phyloP scores from a whole-genome alignment of 1,140 invertebrate genomes.

The Bradynema listronoti region DNA sequence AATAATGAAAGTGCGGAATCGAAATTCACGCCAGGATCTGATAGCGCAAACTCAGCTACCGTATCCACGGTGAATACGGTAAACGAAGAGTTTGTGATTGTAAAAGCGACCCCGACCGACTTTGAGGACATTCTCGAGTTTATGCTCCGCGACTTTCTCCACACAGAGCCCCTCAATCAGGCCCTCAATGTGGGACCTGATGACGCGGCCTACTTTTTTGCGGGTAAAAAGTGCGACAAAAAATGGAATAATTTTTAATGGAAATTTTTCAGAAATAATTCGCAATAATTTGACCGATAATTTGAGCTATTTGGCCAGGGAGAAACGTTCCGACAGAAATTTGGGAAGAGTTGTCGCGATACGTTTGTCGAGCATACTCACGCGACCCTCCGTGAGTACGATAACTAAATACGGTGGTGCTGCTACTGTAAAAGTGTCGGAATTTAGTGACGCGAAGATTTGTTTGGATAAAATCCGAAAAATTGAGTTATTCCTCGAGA shows the following conservation, averaged over 20 bases:
- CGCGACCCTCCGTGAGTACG: background rate
- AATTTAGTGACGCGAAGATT: background rate
- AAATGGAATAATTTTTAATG: too few relatives aligned
- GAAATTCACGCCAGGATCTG: too few relatives aligned
- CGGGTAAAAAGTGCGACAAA: too few relatives aligned
- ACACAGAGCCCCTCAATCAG: slow-evolving; percentile 16
- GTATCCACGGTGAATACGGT: too few relatives aligned
- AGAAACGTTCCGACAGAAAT: slow-evolving; percentile 4
- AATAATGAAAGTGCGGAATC: too few relatives aligned
- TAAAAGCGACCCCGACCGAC: background rate
- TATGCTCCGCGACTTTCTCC: slow-evolving; percentile 15
- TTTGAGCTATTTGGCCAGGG: slow-evolving; percentile 20
- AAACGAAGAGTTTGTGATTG: background rate
- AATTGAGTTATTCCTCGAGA: slow-evolving; percentile 16
- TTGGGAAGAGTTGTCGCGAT: slow-evolving; percentile 24
- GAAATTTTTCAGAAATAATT: slow-evolving; percentile 24
- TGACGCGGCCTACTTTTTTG: slow-evolving; percentile 21
- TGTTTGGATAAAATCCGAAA: slow-evolving; percentile 21
- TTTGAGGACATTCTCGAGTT: background rate
- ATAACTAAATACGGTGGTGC: too few relatives aligned
- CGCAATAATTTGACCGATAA: background rate
- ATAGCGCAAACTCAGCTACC: too few relatives aligned
- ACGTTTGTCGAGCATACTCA: slow-evolving; percentile 24
- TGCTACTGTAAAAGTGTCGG: too few relatives aligned
- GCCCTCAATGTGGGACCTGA: slow-evolving; percentile 15